A percentile compares a stretch with the other conserved stretches of the same genome.
These are phyloP conservation scores for Philypnodon macrostomus DNA, from an alignment of 2,797 vertebrate species.

Conservation along the genomic window DNA sequence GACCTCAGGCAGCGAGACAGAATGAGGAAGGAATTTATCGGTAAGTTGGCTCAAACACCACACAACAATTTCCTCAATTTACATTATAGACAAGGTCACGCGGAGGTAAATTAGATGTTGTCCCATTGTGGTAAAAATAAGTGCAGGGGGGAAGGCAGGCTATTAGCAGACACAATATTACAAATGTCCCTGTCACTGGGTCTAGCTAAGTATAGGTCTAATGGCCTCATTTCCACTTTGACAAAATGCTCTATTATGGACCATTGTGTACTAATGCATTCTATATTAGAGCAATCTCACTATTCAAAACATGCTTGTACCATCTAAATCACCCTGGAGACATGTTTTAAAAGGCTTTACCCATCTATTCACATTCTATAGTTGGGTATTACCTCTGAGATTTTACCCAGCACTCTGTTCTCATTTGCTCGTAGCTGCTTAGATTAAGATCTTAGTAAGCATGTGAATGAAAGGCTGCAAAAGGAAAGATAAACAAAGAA, in stretches of 20 bases:
- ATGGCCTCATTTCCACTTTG: conserved; percentile 56
- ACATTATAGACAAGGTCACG: conserved; percentile 19
- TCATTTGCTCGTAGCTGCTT: background rate
- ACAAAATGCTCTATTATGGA: conserved; percentile 27
- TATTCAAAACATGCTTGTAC: background rate
- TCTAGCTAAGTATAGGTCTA: conserved; percentile 62
- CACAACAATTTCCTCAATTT: conserved; percentile 1
- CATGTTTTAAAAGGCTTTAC: background rate
- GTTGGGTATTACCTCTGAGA: background rate
- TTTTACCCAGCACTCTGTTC: conserved; percentile 1
- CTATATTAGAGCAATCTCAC: conserved; percentile 3
- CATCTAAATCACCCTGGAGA: conserved; percentile 18
- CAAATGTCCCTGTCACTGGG: conserved; percentile 55
- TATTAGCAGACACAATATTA: conserved; percentile 35
- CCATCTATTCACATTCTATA: background rate
- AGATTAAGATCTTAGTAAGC: background rate
- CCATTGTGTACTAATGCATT: conserved; percentile 21
- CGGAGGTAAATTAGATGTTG: conserved; percentile 7
- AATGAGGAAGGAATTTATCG: conserved; percentile 93
- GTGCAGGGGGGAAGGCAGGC: conserved; percentile 38
- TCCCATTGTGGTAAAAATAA: conserved; percentile 13
- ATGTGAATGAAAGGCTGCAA: background rate
- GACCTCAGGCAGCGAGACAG: conserved; percentile 85
- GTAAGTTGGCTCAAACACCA: conserved; percentile 63
- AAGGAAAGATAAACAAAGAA: background rate